These are phyloP conservation scores for Mesoligia furuncula DNA, from an alignment of 2,888 invertebrate species.

Conservation along the genomic window DNA sequence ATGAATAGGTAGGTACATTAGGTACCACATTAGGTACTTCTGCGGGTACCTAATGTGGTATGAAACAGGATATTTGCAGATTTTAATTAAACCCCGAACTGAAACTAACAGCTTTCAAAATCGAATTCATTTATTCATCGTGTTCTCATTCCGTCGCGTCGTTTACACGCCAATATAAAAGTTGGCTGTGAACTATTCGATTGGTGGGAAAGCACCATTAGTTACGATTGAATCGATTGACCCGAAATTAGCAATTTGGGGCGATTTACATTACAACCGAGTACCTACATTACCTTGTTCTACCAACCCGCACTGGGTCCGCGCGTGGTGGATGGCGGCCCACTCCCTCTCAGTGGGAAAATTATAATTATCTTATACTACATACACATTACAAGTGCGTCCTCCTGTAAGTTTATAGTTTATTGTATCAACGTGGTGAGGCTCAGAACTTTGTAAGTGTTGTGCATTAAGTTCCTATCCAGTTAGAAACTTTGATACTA, in stretches of 20 bases:
- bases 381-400: conserved; percentile 1
- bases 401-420: conserved; percentile 36
- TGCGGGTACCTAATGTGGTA: no score
- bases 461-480: conserved; percentile 51
- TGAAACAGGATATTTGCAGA: neutral
- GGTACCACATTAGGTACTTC: no score
- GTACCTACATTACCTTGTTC: conserved; percentile 2
- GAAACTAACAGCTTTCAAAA: conserved; percentile 32
- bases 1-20: no score
- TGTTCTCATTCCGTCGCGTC: conserved; percentile 26
- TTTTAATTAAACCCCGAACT: conserved; percentile 6
- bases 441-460: conserved; percentile 42
- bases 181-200: conserved; percentile 23
- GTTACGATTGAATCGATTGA: conserved; percentile 48
- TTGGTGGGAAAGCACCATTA: conserved; percentile 48
- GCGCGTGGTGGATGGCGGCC: neutral
- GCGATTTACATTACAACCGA: conserved; percentile 40
- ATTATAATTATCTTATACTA: conserved; percentile 18
- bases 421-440: conserved; percentile 38
- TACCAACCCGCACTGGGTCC: neutral
- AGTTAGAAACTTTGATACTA: conserved; percentile 52
- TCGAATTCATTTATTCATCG: conserved; percentile 42
- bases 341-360: neutral
- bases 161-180: conserved; percentile 48
- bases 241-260: conserved; percentile 48